Percentiles rank a stretch among this genome's conserved stretches.
Conservation (phyloP, 2,888 invertebrate genomes). For the Seladonia tumulorum region DNA sequence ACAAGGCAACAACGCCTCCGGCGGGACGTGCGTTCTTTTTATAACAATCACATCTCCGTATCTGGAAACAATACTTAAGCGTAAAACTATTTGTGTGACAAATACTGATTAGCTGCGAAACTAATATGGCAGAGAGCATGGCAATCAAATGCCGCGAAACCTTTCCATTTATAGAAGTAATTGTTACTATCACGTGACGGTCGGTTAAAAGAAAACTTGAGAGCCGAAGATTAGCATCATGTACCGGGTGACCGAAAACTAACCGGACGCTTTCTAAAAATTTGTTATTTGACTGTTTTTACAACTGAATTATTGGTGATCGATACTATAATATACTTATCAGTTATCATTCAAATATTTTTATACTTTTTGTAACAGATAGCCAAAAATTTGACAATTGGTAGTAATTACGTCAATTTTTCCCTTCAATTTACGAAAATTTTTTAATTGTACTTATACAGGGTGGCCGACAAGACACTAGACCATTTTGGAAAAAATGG, state of each 20-base stretch:
- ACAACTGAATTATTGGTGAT: neutral
- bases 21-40: neutral
- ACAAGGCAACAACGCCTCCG: neutral
- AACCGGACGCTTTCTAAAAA: neutral
- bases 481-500: neutral
- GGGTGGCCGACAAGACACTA: neutral
- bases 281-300: neutral
- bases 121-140: neutral
- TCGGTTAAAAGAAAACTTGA: neutral
- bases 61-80: conserved; percentile 3
- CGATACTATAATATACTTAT: too few relatives aligned
- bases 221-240: neutral
- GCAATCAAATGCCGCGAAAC: conserved; percentile 1
- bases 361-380: neutral
- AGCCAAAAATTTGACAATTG: neutral
- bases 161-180: conserved; percentile 1
- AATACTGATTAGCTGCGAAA: neutral
- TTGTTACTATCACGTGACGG: neutral
- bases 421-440: neutral
- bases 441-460: neutral
- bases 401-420: too few relatives aligned
- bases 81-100: conserved; percentile 1
- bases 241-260: neutral
- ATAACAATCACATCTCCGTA: neutral
- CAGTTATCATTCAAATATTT: neutral